phyloP scores from a whole-genome alignment of 2,888 invertebrate species.

The Cepaea hortensis region DNA sequence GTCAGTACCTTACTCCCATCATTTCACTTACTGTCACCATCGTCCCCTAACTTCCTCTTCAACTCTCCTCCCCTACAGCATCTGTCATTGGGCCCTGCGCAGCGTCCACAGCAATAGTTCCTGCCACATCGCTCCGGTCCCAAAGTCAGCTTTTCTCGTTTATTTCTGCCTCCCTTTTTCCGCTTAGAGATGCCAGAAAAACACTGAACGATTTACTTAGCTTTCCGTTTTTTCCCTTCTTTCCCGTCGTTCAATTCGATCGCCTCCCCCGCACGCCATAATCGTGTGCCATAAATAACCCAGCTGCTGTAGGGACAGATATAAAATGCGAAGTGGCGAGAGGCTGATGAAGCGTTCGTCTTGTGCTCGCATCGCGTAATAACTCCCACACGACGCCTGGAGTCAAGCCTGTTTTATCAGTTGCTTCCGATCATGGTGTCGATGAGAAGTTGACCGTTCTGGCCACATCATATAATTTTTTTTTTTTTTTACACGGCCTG shows the following conservation, averaged over 20 bases:
- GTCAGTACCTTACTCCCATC: background rate
- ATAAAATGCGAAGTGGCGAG: background rate
- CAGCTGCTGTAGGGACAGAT: background rate
- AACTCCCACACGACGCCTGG: background rate
- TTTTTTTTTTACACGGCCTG: background rate
- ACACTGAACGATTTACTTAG: background rate
- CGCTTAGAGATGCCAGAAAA: background rate
- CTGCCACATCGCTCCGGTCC: too few species aligned
- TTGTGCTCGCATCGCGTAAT: background rate
- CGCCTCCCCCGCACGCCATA: slow-evolving; percentile 1
- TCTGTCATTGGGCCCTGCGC: background rate
- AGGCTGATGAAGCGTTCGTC: background rate
- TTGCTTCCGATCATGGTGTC: background rate
- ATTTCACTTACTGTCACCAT: background rate
- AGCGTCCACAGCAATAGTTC: too few species aligned
- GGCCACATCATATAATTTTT: background rate
- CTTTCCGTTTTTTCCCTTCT: background rate
- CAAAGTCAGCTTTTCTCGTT: too few species aligned
- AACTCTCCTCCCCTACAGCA: background rate
- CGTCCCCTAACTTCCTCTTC: background rate
- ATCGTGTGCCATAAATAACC: background rate
- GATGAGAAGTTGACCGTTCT: background rate
- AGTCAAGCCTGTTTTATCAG: background rate
- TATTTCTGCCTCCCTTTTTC: background rate
- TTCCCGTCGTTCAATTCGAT: background rate